These are phyloP conservation scores for Panurus biarmicus DNA, from an alignment of 2,113 vertebrate species.

Conservation along the genomic window DNA sequence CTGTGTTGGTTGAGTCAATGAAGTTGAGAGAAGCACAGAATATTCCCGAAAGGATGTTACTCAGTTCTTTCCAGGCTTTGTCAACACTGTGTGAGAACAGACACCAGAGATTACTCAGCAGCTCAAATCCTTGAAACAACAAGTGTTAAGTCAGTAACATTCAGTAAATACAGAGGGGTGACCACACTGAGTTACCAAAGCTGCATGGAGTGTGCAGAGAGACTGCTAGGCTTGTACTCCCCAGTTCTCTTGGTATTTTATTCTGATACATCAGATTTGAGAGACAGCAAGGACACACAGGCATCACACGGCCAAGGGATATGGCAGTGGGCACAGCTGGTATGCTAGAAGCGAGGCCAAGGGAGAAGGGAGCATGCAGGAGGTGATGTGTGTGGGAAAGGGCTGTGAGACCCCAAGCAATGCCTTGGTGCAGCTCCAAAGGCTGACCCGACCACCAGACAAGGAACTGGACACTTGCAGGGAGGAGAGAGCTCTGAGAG, in stretches of 20 bases:
- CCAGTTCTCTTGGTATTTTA: background rate
- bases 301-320: background rate
- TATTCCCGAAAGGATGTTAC: slow-evolving; percentile 93
- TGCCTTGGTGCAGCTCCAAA: background rate
- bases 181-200: background rate
- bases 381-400: background rate
- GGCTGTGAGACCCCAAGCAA: background rate
- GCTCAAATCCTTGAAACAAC: background rate
- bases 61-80: slow-evolving; percentile 91
- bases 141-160: background rate
- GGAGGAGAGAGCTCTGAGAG: background rate
- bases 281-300: background rate
- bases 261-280: background rate
- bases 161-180: background rate
- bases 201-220: background rate
- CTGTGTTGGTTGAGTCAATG: slow-evolving; percentile 96
- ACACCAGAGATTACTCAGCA: background rate
- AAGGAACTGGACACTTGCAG: rapidly evolving
- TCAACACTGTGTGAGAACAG: slow-evolving; percentile 79
- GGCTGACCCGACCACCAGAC: rapidly evolving
- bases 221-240: background rate
- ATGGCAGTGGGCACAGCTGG: rapidly evolving
- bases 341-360: background rate
- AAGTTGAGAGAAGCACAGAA: slow-evolving; percentile 98
- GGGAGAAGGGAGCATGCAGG: background rate